A percentile compares a stretch with the other conserved stretches of the same genome.
phyloP scores from a whole-genome alignment of 2,113 vertebrate species.

The Aplodontia rufa region DNA sequence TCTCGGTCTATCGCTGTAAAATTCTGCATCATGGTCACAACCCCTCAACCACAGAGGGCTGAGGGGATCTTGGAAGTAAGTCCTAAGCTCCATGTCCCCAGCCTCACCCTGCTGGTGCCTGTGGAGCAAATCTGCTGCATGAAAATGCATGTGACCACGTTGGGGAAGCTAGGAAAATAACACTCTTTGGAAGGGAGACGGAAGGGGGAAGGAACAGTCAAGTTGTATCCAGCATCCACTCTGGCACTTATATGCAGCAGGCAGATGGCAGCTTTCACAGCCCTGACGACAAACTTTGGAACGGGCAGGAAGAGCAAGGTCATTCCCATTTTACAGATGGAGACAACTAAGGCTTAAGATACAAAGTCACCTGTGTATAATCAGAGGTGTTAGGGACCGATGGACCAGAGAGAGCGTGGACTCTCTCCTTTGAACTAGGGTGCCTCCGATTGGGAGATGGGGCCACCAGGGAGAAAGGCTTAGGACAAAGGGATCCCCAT shows the following conservation, averaged over 20 bases:
- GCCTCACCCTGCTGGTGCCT: background rate
- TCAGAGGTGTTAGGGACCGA: background rate
- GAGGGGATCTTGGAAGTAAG: rapidly evolving
- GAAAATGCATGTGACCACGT: background rate
- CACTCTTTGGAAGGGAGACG: background rate
- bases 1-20: background rate
- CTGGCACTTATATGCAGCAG: background rate
- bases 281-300: background rate
- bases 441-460: rapidly evolving
- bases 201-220: background rate
- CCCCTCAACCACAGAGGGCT: background rate
- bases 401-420: background rate
- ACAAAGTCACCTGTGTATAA: too few relatives aligned
- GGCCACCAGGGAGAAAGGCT: background rate
- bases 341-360: background rate
- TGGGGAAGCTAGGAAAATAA: background rate
- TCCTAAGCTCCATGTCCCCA: rapidly evolving
- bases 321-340: background rate
- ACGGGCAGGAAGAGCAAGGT: background rate
- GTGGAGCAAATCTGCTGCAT: background rate
- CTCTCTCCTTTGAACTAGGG: background rate
- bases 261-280: background rate
- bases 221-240: background rate
- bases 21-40: background rate
- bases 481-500: background rate